phyloP scores from a whole-genome alignment of 2,113 vertebrate species.

The Chaenocephalus aceratus region DNA sequence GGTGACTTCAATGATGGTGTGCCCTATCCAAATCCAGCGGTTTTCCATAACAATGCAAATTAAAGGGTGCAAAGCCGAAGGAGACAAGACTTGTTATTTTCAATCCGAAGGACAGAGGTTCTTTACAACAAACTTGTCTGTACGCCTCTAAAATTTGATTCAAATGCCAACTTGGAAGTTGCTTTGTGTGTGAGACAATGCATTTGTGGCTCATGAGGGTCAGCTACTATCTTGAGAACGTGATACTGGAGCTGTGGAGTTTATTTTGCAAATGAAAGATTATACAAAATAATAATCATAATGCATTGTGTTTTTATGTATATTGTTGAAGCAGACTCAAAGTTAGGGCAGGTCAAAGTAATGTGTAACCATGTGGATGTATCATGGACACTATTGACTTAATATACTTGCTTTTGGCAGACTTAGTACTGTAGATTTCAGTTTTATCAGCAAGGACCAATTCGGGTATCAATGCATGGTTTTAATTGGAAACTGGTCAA shows the following conservation, averaged over 20 bases:
- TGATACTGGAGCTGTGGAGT: conserved; percentile 25
- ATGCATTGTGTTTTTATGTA: too few species aligned
- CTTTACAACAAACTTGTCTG: conserved; percentile 76
- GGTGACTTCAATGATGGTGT: conserved; percentile 80
- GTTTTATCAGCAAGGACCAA: too few species aligned
- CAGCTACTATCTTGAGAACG: conserved; percentile 63
- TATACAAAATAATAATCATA: too few species aligned
- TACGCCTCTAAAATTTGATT: conserved; percentile 67
- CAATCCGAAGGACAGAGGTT: conserved; percentile 72
- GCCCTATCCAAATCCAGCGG: conserved; percentile 81
- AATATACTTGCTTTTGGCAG: too few species aligned
- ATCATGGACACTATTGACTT: too few species aligned
- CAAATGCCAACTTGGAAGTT: conserved; percentile 72
- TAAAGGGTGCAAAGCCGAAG: conserved; percentile 79
- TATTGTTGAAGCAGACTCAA: too few species aligned
- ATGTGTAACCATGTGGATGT: too few species aligned
- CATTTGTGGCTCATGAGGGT: conserved; percentile 58
- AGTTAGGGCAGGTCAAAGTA: too few species aligned
- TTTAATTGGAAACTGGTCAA: not conserved
- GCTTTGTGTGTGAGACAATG: conserved; percentile 63
- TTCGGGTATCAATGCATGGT: too few species aligned
- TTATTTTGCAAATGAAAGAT: conserved; percentile 32
- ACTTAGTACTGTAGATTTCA: too few species aligned
- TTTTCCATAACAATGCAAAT: conserved; percentile 84
- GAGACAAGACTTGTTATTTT: conserved; percentile 79